These are phyloP conservation scores for Australoheros facetus DNA, from an alignment of 2,797 vertebrate genomes.

Conservation along the genomic window DNA sequence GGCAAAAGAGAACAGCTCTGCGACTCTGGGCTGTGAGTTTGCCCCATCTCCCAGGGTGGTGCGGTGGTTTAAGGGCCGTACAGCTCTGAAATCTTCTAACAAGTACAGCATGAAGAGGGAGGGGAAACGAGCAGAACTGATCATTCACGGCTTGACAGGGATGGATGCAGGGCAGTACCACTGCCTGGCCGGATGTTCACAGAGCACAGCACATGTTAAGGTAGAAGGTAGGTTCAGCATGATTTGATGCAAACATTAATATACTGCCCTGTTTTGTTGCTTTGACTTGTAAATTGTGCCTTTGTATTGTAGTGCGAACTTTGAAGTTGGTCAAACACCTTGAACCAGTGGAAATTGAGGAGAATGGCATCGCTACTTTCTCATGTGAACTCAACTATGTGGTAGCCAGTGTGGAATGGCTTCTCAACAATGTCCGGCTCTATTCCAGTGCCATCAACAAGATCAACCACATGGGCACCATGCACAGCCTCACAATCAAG, in stretches of 20 bases:
- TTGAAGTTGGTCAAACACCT: slow-evolving; percentile 86
- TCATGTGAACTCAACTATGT: slow-evolving; percentile 92
- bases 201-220: slow-evolving; percentile 84
- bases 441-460: slow-evolving; percentile 85
- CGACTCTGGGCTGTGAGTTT: slow-evolving; percentile 90
- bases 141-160: slow-evolving; percentile 81
- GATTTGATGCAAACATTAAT: neutral
- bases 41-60: slow-evolving; percentile 89
- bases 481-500: slow-evolving; percentile 87
- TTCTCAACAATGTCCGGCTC: slow-evolving; percentile 86
- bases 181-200: slow-evolving; percentile 86
- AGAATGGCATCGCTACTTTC: slow-evolving; percentile 85
- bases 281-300: neutral
- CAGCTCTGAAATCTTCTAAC: slow-evolving; percentile 80
- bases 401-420: slow-evolving; percentile 90
- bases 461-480: slow-evolving; percentile 85
- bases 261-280: neutral
- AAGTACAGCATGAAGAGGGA: slow-evolving; percentile 88
- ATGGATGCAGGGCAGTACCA: slow-evolving; percentile 88
- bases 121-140: slow-evolving; percentile 85
- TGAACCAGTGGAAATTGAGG: slow-evolving; percentile 83
- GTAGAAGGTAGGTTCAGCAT: slow-evolving; percentile 85
- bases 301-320: slow-evolving; percentile 76
- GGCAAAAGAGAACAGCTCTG: slow-evolving; percentile 85
- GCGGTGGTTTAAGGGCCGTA: slow-evolving; percentile 90